These are phyloP conservation scores for Lasioglossum vierecki DNA, from an alignment of 2,888 invertebrate species.

Conservation along the genomic window DNA sequence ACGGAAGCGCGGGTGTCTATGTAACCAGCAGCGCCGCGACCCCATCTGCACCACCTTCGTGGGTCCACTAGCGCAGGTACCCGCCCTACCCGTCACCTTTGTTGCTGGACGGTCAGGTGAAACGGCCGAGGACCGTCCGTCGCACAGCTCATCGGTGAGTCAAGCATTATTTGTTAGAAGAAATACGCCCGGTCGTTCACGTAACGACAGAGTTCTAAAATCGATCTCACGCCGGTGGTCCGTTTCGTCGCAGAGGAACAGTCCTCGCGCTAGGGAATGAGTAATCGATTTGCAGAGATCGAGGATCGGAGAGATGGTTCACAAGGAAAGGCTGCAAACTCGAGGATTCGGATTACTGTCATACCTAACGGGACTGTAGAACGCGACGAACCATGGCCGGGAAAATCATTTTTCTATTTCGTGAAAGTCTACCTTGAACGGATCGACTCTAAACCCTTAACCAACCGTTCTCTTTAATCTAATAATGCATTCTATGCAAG, in stretches of 20 bases:
- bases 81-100: slow-evolving; percentile 76
- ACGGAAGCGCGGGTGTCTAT: slow-evolving; percentile 83
- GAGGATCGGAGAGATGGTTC: background rate
- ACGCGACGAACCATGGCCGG: background rate
- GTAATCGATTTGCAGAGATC: background rate
- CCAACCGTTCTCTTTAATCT: background rate
- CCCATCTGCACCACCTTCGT: slow-evolving; percentile 86
- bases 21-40: slow-evolving; percentile 83
- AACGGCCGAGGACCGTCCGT: slow-evolving; percentile 68
- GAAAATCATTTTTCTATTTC: background rate
- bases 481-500: background rate
- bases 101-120: slow-evolving; percentile 71
- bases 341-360: background rate
- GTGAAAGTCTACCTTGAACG: background rate
- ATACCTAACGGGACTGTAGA: background rate
- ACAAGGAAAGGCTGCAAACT: background rate
- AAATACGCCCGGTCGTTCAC: slow-evolving; percentile 1
- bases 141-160: slow-evolving; percentile 76
- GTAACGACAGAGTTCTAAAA: slow-evolving; percentile 15
- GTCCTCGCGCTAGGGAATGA: slow-evolving; percentile 5
- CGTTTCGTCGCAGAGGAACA: background rate
- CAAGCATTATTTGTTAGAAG: background rate
- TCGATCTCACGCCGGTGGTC: slow-evolving; percentile 10
- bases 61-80: slow-evolving; percentile 86
- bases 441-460: background rate